phyloP scores from a whole-genome alignment of 2,888 invertebrate genomes.

The Phyllotreta cruciferae region DNA sequence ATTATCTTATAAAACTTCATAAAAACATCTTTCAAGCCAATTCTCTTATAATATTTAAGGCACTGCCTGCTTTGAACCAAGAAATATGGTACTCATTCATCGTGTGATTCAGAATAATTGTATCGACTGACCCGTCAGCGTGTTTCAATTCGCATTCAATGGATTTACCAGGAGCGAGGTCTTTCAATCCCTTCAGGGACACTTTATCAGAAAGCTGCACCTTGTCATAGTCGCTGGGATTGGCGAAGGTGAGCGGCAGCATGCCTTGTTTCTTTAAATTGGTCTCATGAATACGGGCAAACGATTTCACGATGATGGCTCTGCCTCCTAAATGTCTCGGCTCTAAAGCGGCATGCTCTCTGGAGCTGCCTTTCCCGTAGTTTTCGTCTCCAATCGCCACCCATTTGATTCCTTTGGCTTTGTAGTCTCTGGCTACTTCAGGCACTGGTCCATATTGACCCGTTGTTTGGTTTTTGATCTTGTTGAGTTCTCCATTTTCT shows the following conservation, averaged over 20 bases:
- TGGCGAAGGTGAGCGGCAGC: constrained; percentile 93
- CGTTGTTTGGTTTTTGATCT: constrained; percentile 87
- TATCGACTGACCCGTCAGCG: constrained; percentile 83
- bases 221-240: constrained; percentile 94
- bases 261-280: constrained; percentile 99
- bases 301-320: constrained; percentile 98
- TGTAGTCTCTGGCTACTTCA: constrained; percentile 94
- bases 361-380: constrained; percentile 89
- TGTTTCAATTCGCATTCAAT: constrained; percentile 92
- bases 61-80: constrained; percentile 99
- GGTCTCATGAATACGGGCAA: constrained; percentile 99
- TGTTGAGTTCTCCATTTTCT: constrained; percentile 90
- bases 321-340: constrained; percentile 93
- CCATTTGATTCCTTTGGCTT: constrained; percentile 86
- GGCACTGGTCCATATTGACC: constrained; percentile 92
- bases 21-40: too few species aligned
- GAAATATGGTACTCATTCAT: constrained; percentile 95
- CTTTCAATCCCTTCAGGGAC: constrained; percentile 77
- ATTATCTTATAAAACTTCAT: too few species aligned
- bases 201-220: constrained; percentile 81
- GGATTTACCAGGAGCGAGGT: constrained; percentile 90
- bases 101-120: constrained; percentile 90
- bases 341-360: constrained; percentile 99
- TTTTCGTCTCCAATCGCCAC: constrained; percentile 86
- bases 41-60: constrained; percentile 97